Evolutionary conservation across 2,888 invertebrate genomes (phyloP).

Genomic region (Tipula vernalis): DNA sequence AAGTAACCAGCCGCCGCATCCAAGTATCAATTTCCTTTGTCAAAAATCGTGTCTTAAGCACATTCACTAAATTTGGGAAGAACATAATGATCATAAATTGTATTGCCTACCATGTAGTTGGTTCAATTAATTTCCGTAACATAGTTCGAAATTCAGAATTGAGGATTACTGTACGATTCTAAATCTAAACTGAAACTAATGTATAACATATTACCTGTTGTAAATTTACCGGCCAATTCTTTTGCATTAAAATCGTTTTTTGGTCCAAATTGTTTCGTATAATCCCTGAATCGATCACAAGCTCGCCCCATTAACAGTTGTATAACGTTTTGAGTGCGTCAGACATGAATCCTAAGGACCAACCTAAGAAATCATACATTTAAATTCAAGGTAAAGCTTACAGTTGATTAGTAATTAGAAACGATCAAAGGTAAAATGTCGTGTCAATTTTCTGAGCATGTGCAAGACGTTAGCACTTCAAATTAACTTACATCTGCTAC

Average conservation of each 20-base stretch:
- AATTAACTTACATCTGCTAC: no score
- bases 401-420: no score
- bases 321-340: conserved; percentile 20
- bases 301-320: background rate
- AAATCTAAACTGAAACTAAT: conserved; percentile 16
- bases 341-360: no score
- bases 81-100: conserved; percentile 9
- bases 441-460: no score
- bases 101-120: background rate
- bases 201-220: conserved; percentile 16
- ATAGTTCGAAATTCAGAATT: conserved; percentile 17
- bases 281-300: background rate
- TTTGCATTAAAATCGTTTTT: background rate
- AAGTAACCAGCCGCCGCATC: conserved; percentile 28
- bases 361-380: no score
- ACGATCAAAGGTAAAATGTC: no score
- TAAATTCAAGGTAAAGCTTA: no score
- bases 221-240: conserved; percentile 14
- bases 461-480: no score
- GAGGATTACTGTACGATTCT: conserved; percentile 16
- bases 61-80: conserved; percentile 7
- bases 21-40: background rate
- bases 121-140: conserved; percentile 14
- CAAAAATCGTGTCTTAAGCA: conserved; percentile 6
- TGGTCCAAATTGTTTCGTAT: background rate